These are phyloP conservation scores for Tympanoctomys barrerae DNA, from an alignment of 2,797 vertebrate genomes.

Conservation along the genomic window DNA sequence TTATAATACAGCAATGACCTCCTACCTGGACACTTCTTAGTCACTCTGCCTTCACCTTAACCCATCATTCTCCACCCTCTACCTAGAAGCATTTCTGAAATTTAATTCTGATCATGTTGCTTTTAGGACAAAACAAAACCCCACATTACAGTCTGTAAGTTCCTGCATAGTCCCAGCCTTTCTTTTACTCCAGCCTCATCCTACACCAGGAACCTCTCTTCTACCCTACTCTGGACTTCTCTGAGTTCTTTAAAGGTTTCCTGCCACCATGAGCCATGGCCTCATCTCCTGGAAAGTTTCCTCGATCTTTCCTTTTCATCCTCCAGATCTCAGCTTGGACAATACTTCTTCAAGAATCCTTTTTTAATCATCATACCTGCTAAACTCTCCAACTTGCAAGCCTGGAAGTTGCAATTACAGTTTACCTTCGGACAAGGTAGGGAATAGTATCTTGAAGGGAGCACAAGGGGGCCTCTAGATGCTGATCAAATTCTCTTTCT, in stretches of 20 bases:
- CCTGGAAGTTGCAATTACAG: not conserved
- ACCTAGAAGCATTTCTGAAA: conserved; percentile 25
- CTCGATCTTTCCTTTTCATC: not conserved
- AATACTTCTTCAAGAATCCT: not conserved
- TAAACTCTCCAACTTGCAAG: not conserved
- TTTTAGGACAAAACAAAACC: not conserved
- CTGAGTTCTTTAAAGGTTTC: not conserved
- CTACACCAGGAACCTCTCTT: not conserved
- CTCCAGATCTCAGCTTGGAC: not conserved
- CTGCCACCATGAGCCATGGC: not conserved
- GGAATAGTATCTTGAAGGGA: not conserved
- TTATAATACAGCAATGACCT: not conserved
- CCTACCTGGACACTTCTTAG: not conserved
- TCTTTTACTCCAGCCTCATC: not conserved
- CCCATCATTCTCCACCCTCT: not conserved
- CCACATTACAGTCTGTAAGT: not conserved
- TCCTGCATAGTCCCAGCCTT: not conserved
- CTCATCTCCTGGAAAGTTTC: not conserved
- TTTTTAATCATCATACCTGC: not conserved
- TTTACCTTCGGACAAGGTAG: not conserved
- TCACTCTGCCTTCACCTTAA: not conserved
- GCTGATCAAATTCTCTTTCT: not conserved
- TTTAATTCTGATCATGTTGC: not conserved
- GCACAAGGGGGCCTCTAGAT: rapidly evolving
- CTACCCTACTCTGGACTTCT: not conserved